Conservation (phyloP, 2,888 invertebrate genomes). For the Drosophila rubida region DNA sequence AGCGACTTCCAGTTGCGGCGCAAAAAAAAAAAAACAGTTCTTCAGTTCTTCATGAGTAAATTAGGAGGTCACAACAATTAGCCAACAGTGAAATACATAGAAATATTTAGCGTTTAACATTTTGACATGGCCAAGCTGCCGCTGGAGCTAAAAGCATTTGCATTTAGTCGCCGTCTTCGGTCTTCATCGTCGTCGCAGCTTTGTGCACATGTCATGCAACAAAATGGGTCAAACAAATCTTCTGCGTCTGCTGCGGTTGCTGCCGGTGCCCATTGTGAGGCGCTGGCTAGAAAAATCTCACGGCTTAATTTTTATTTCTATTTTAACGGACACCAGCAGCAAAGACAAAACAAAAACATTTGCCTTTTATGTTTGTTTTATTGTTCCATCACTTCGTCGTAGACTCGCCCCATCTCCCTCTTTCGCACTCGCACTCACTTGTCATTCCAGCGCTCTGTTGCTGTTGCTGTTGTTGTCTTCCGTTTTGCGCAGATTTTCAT, state of each 20-base stretch:
- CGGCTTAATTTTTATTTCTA: slow-evolving; percentile 76
- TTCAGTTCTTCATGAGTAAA: slow-evolving; percentile 81
- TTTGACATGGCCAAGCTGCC: slow-evolving; percentile 68
- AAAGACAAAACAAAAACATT: slow-evolving; percentile 46
- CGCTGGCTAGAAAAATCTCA: slow-evolving; percentile 72
- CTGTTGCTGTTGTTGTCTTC: slow-evolving; percentile 43
- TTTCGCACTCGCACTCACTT: background rate
- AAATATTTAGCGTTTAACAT: slow-evolving; percentile 75
- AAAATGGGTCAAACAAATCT: slow-evolving; percentile 79
- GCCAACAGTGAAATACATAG: slow-evolving; percentile 80
- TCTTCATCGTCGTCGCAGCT: slow-evolving; percentile 63
- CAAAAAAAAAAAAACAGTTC: slow-evolving; percentile 28
- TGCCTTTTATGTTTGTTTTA: slow-evolving; percentile 76
- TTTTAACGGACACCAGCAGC: slow-evolving; percentile 63
- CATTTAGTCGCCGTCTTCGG: slow-evolving; percentile 35
- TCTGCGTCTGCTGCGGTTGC: slow-evolving; percentile 33
- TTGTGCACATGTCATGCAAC: slow-evolving; percentile 75
- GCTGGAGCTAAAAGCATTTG: slow-evolving; percentile 37
- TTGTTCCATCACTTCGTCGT: slow-evolving; percentile 54
- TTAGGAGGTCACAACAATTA: slow-evolving; percentile 84
- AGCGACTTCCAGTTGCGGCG: slow-evolving; percentile 16
- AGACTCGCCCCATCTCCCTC: slow-evolving; percentile 20
- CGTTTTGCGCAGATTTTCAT: slow-evolving; percentile 73
- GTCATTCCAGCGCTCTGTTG: background rate
- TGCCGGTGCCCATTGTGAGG: slow-evolving; percentile 53